A percentile compares a stretch with the other conserved stretches of the same genome.
Evolutionary conservation across 2,113 vertebrate genomes (phyloP).

Genomic region (Myiozetetes cayanensis): DNA sequence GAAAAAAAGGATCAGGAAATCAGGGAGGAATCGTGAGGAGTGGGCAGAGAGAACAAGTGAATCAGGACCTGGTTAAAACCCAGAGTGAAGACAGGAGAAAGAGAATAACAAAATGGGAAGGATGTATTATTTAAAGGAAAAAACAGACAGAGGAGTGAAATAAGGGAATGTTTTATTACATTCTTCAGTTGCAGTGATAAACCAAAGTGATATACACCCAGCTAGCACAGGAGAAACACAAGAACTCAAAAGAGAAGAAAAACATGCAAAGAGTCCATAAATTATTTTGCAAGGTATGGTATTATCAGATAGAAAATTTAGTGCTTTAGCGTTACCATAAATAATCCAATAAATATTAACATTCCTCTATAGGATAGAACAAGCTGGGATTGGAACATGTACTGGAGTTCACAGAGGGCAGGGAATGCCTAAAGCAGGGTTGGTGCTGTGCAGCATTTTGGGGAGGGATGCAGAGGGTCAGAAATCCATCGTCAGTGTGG

Average conservation of each 20-base stretch:
- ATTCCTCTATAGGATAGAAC: background rate
- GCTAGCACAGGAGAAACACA: background rate
- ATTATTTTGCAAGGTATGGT: background rate
- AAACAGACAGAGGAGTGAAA: background rate
- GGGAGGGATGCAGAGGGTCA: background rate
- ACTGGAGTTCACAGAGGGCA: background rate
- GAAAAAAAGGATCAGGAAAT: background rate
- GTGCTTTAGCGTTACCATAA: background rate
- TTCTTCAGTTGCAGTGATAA: background rate
- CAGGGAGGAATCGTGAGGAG: background rate
- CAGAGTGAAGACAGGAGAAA: background rate
- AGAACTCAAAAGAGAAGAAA: background rate
- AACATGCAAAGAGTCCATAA: background rate
- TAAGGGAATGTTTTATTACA: background rate
- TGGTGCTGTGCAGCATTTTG: background rate
- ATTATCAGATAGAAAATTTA: background rate
- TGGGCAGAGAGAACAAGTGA: background rate
- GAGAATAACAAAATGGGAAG: background rate
- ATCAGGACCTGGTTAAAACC: background rate
- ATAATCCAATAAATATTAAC: background rate
- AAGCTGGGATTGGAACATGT: background rate
- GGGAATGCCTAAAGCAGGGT: background rate
- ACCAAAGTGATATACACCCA: background rate
- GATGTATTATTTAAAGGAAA: background rate
- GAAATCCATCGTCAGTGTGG: background rate